Percentiles rank a stretch among this genome's conserved stretches.
Conservation (phyloP, 2,888 invertebrate genomes). For the Coenonympha arcania region DNA sequence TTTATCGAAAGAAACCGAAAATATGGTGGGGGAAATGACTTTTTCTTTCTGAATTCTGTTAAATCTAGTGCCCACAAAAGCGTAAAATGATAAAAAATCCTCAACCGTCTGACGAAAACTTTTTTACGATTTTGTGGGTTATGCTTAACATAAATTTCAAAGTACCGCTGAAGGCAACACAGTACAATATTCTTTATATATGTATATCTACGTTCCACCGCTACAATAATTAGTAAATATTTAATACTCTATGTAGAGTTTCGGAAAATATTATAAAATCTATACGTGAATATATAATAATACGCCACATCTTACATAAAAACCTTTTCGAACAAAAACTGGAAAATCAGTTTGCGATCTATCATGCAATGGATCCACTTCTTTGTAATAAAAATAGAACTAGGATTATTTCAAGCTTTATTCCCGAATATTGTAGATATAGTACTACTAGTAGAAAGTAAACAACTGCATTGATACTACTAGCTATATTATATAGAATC, state of each 20-base stretch:
- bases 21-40: neutral
- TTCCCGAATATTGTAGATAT: too few relatives aligned
- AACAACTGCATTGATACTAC: too few relatives aligned
- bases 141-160: constrained; percentile 33
- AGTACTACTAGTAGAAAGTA: too few relatives aligned
- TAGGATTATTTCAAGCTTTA: too few relatives aligned
- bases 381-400: neutral
- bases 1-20: constrained; percentile 13
- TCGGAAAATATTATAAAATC: constrained; percentile 68
- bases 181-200: constrained; percentile 35
- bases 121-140: constrained; percentile 18
- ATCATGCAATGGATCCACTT: neutral
- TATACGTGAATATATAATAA: constrained; percentile 46
- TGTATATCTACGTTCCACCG: constrained; percentile 42
- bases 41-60: constrained; percentile 5
- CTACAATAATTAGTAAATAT: constrained; percentile 55
- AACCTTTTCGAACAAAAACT: constrained; percentile 37
- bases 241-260: constrained; percentile 65
- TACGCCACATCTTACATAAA: constrained; percentile 52
- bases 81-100: neutral
- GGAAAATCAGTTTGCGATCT: constrained; percentile 33
- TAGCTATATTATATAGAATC: too few relatives aligned
- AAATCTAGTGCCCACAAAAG: constrained; percentile 10
- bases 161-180: constrained; percentile 52
- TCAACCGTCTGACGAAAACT: neutral